A percentile compares a stretch with the other conserved stretches of the same genome.
phyloP scores from a whole-genome alignment of 2,888 invertebrate genomes.

The Diloba caeruleocephala region DNA sequence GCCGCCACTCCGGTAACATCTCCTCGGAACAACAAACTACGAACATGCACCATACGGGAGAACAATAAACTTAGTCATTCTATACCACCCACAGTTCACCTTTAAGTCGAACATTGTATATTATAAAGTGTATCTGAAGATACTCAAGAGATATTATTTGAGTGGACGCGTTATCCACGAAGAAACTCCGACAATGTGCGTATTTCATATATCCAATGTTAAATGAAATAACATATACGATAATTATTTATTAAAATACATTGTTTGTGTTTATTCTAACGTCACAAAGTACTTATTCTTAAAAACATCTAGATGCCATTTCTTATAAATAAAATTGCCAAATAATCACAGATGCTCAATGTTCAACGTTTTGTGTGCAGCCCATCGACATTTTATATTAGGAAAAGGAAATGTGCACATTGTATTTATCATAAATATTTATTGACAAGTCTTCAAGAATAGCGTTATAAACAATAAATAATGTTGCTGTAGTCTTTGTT shows the following conservation, averaged over 20 bases:
- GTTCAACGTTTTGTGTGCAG: slow-evolving; percentile 73
- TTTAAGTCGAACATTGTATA: slow-evolving; percentile 31
- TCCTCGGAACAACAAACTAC: slow-evolving; percentile 10
- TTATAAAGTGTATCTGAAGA: slow-evolving; percentile 26
- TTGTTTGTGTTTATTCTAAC: slow-evolving; percentile 61
- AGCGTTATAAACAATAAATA: slow-evolving; percentile 80
- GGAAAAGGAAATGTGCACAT: slow-evolving; percentile 79
- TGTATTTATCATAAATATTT: slow-evolving; percentile 76
- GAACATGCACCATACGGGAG: slow-evolving; percentile 20
- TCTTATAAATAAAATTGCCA: slow-evolving; percentile 69
- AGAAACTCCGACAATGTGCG: slow-evolving; percentile 76
- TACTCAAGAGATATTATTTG: slow-evolving; percentile 57
- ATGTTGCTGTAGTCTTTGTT: slow-evolving; percentile 84
- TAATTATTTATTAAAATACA: slow-evolving; percentile 64
- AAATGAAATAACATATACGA: slow-evolving; percentile 55
- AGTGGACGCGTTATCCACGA: slow-evolving; percentile 65
- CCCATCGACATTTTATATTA: slow-evolving; percentile 59
- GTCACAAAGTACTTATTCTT: slow-evolving; percentile 77
- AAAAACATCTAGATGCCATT: slow-evolving; percentile 56
- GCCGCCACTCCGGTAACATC: slow-evolving; percentile 53
- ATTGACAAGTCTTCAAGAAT: slow-evolving; percentile 78
- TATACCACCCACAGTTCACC: slow-evolving; percentile 42
- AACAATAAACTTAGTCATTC: slow-evolving; percentile 33
- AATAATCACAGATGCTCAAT: slow-evolving; percentile 72
- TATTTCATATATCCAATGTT: slow-evolving; percentile 71